Evolutionary conservation across 2,113 vertebrate genomes (phyloP).

Genomic region (Chiloscyllium plagiosum): DNA sequence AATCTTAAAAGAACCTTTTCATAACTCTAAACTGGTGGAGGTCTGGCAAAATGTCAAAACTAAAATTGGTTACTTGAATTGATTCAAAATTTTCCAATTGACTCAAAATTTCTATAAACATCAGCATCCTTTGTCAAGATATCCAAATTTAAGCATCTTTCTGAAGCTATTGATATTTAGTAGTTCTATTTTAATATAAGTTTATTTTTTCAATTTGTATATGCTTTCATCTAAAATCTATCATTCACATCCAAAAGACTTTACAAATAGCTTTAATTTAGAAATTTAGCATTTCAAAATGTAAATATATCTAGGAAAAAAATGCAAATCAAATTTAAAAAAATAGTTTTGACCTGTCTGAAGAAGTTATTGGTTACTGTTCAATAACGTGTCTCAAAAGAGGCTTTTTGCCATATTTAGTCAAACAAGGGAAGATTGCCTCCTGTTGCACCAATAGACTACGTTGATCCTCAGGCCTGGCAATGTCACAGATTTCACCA

Average conservation of each 20-base stretch:
- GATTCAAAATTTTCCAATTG: not conserved
- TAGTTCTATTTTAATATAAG: not conserved
- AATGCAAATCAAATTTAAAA: not conserved
- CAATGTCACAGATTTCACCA: too few relatives aligned
- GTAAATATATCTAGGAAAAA: not conserved
- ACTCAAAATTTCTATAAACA: not conserved
- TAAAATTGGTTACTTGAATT: not conserved
- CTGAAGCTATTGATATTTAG: not conserved
- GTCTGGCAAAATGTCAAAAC: not conserved
- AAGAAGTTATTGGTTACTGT: not conserved
- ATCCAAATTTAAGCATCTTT: not conserved
- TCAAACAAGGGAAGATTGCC: not conserved
- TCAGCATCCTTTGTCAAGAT: not conserved
- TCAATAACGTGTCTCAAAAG: not conserved
- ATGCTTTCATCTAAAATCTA: not conserved
- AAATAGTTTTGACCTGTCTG: not conserved
- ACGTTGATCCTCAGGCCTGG: not conserved
- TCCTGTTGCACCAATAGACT: not conserved
- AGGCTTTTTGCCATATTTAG: not conserved
- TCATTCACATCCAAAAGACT: not conserved
- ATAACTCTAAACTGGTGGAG: not conserved
- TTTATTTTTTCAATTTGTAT: not conserved
- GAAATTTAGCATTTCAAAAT: not conserved
- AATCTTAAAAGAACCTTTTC: constrained; percentile 34
- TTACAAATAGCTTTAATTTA: not conserved